Percentiles rank a stretch among this genome's conserved stretches.
Conservation (phyloP, 2,888 invertebrate genomes). For the Ophion slaviceki region DNA sequence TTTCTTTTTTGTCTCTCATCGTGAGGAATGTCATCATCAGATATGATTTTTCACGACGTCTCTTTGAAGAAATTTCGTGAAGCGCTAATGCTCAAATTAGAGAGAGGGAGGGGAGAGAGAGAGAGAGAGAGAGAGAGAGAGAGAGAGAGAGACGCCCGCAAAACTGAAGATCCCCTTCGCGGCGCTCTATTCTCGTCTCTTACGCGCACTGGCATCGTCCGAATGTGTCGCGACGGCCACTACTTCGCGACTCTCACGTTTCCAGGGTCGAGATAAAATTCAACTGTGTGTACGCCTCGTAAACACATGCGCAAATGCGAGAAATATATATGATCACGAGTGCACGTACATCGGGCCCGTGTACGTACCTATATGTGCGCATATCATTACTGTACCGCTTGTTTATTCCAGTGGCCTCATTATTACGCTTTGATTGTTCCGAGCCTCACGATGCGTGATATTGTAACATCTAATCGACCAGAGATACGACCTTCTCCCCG, state of each 20-base stretch:
- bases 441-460: slow-evolving; percentile 36
- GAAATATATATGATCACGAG: background rate
- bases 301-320: background rate
- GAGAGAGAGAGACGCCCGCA: slow-evolving; percentile 40
- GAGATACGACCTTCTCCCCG: slow-evolving; percentile 41
- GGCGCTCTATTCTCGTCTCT: slow-evolving; percentile 63
- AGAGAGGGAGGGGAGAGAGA: slow-evolving; percentile 19
- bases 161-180: slow-evolving; percentile 44
- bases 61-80: slow-evolving; percentile 41
- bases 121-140: slow-evolving; percentile 37
- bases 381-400: slow-evolving; percentile 1
- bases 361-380: background rate
- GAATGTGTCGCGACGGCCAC: background rate
- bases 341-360: background rate
- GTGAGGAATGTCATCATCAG: slow-evolving; percentile 52
- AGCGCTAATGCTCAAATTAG: slow-evolving; percentile 14
- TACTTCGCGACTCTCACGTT: slow-evolving; percentile 48
- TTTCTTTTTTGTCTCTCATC: slow-evolving; percentile 12
- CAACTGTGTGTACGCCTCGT: slow-evolving; percentile 18
- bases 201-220: slow-evolving; percentile 22
- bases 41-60: slow-evolving; percentile 56
- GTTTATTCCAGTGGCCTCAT: slow-evolving; percentile 50
- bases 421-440: slow-evolving; percentile 56
- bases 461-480: slow-evolving; percentile 31
- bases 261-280: slow-evolving; percentile 51